Conservation (phyloP, 2,888 invertebrate species). For the Galerucella nymphaeae region DNA sequence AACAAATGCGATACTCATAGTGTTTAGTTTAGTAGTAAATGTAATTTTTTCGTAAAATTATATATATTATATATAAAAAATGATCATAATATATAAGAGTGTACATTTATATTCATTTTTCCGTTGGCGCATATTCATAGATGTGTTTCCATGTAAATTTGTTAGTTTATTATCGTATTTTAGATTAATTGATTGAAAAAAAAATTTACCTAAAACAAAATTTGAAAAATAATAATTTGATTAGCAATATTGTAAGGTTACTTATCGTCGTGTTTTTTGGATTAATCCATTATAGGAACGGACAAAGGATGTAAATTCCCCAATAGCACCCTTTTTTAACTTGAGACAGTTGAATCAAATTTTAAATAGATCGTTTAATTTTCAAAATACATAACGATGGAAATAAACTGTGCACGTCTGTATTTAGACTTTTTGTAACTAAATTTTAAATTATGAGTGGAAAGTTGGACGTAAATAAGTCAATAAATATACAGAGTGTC, state of each 20-base stretch:
- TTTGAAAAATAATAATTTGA: neutral
- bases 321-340: no score
- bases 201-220: neutral
- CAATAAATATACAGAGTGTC: no score
- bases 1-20: constrained; percentile 32
- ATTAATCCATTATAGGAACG: neutral
- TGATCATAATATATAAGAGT: constrained; percentile 20
- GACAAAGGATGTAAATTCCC: no score
- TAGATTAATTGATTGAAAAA: neutral
- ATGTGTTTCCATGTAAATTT: constrained; percentile 1
- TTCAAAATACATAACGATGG: no score
- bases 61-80: constrained; percentile 12
- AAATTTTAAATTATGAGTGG: no score
- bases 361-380: no score
- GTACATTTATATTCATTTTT: constrained; percentile 22
- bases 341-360: no score
- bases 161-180: neutral
- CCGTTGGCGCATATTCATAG: neutral
- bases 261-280: neutral
- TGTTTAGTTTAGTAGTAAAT: constrained; percentile 25
- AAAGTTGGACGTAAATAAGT: no score
- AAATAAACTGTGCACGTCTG: no score
- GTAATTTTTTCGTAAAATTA: constrained; percentile 9
- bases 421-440: no score
- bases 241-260: neutral